Evolutionary conservation across 2,888 invertebrate species (phyloP).

Genomic region (Rotaria socialis): DNA sequence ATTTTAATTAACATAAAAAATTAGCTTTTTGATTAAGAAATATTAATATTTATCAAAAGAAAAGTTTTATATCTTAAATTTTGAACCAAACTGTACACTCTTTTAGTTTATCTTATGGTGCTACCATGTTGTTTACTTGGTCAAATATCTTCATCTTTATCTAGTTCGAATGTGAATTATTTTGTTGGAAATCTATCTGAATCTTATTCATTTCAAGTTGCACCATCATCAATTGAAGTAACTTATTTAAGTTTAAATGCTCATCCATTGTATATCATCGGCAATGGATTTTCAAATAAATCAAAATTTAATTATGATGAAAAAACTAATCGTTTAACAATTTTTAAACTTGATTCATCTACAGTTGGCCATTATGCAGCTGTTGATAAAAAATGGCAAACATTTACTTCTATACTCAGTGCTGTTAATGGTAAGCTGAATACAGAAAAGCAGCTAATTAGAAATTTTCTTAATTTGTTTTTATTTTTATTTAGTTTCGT

Average conservation of each 20-base stretch:
- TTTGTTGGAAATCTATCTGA: slow-evolving; percentile 10
- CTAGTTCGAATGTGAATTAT: neutral
- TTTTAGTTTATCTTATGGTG: neutral
- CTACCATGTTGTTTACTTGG: neutral
- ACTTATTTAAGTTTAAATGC: slow-evolving; percentile 18
- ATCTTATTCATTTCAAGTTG: slow-evolving; percentile 17
- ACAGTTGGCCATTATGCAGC: slow-evolving; percentile 1
- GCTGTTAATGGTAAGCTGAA: neutral
- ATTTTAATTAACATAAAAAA: too few species aligned
- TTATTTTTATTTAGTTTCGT: slow-evolving; percentile 6
- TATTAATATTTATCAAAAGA: too few species aligned
- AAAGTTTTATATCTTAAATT: too few species aligned
- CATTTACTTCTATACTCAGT: neutral
- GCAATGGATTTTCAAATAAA: neutral
- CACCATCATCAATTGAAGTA: neutral
- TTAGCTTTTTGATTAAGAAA: too few species aligned
- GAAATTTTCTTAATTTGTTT: neutral
- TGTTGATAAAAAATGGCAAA: neutral
- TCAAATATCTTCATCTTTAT: neutral
- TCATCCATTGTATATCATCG: neutral
- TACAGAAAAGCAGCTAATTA: too few species aligned
- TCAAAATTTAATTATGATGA: slow-evolving; percentile 4
- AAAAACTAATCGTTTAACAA: slow-evolving; percentile 2
- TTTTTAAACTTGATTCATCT: slow-evolving; percentile 1
- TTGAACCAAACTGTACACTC: neutral